Evolutionary conservation across 1,140 invertebrate species (phyloP), one percentile per base, ranked within the genome.

Genomic region (Leguminivora glycinivorella): DNA sequence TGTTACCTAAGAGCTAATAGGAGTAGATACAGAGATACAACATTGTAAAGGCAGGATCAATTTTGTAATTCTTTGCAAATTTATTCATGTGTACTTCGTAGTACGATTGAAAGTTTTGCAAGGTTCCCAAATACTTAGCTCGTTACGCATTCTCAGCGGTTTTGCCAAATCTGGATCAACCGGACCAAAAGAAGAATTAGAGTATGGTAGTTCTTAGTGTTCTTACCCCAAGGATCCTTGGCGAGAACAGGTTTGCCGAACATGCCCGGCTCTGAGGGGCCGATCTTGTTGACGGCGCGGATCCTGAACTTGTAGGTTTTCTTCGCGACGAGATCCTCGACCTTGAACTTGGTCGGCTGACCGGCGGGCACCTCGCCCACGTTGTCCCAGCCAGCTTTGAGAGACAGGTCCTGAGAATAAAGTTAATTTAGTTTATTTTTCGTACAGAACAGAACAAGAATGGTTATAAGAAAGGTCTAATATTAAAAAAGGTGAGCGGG

Each of bases 231-330:
- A 76, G 98, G 98, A 95, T 99, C 98, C 92, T 99, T 99, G 40
- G 98, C 98, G 56, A 99, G 88, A 26, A 98, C 95, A 29, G 96
- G 94, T 84, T 97, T 98, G 72, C 93, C 95, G 80, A 98, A 97
- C 7, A 95, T 91, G 24, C 97, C 95, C 63, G 98, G 97, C 86
- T 99, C 98, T 89, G 97, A 96, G 6, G 95, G 93, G 60, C 96
- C 96, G 70, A 97, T 94, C 83, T 97, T 97, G 86, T 99, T 99
- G 12, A 99, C 96, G 63, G 98, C 98, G 71, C 95, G 94, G 71
- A 99, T 98, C 72, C 98, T 94, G 93, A 99, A 99, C 93, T 98
- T 98, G 92, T 96, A 99, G 81, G 95, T 97, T 89, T 96, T 98
- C 92, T 96, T 98, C 19, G 95, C 95, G 40, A 95, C 93, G 1